Evolutionary conservation across 2,888 invertebrate genomes (phyloP).

Genomic region (Volucella inanis): DNA sequence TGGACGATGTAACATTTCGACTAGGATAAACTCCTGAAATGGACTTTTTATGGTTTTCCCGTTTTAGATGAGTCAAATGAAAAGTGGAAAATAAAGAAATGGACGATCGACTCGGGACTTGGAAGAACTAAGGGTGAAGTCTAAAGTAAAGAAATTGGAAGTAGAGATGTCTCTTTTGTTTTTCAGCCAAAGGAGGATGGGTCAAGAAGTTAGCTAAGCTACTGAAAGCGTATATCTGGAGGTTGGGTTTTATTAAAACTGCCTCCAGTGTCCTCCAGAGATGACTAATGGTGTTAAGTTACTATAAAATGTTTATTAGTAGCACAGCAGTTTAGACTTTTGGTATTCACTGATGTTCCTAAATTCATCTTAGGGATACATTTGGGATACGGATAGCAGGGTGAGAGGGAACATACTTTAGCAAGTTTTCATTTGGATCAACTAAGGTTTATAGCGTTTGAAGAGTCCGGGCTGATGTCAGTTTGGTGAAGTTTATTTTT

Average conservation of each 20-base stretch:
- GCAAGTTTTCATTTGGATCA: neutral
- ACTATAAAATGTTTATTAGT: conserved; percentile 64
- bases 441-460: neutral
- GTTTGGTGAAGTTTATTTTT: neutral
- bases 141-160: conserved; percentile 47
- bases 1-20: conserved; percentile 33
- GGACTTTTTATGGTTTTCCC: conserved; percentile 49
- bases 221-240: conserved; percentile 7
- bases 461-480: neutral
- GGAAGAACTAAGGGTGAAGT: neutral
- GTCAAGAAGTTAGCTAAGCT: conserved; percentile 12
- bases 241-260: conserved; percentile 44
- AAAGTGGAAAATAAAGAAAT: conserved; percentile 6
- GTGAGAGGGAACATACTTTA: conserved; percentile 2
- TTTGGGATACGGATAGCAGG: neutral
- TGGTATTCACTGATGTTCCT: conserved; percentile 30
- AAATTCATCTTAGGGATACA: conserved; percentile 21
- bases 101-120: neutral
- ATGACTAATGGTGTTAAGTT: conserved; percentile 71
- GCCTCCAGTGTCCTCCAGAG: conserved; percentile 39
- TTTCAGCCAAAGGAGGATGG: neutral
- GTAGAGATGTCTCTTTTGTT: conserved; percentile 26
- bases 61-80: conserved; percentile 38
- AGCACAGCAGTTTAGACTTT: conserved; percentile 30
- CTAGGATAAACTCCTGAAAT: conserved; percentile 44